phyloP scores from a whole-genome alignment of 2,797 vertebrate species.

The Gila robusta region DNA sequence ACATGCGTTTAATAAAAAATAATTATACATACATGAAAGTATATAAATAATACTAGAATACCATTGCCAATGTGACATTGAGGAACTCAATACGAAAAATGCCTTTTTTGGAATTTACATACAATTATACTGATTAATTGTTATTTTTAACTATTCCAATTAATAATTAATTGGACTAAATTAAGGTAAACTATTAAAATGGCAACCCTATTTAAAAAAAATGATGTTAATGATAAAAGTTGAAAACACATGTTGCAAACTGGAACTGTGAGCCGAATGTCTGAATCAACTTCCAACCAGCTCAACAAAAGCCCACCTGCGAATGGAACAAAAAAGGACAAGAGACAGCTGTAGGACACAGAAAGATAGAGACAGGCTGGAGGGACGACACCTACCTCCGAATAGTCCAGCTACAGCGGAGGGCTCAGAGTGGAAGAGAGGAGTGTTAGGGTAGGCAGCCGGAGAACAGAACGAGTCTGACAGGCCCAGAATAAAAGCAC shows the following conservation, averaged over 20 bases:
- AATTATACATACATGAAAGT: neutral
- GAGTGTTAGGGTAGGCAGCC: constrained; percentile 83
- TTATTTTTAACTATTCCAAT: too few species aligned
- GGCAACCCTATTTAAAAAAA: neutral
- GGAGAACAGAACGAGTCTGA: constrained; percentile 90
- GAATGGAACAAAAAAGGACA: neutral
- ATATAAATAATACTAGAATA: neutral
- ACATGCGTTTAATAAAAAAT: neutral
- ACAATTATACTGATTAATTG: too few species aligned
- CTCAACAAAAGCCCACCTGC: neutral
- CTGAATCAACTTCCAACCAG: constrained; percentile 16
- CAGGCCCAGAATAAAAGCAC: constrained; percentile 73
- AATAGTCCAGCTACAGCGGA: constrained; percentile 89
- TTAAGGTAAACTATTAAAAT: neutral
- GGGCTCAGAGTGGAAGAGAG: constrained; percentile 85
- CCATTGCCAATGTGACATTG: neutral
- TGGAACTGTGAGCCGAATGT: neutral
- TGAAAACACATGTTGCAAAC: neutral
- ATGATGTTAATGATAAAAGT: neutral
- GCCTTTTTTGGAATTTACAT: neutral
- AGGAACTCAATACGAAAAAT: neutral
- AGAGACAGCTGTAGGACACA: constrained; percentile 2
- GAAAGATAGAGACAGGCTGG: neutral
- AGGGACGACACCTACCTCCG: constrained; percentile 81
- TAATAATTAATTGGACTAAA: neutral